Base-by-base conservation (phyloP, 2,113 vertebrate genomes). In the Ophiodon elongatus region DNA sequence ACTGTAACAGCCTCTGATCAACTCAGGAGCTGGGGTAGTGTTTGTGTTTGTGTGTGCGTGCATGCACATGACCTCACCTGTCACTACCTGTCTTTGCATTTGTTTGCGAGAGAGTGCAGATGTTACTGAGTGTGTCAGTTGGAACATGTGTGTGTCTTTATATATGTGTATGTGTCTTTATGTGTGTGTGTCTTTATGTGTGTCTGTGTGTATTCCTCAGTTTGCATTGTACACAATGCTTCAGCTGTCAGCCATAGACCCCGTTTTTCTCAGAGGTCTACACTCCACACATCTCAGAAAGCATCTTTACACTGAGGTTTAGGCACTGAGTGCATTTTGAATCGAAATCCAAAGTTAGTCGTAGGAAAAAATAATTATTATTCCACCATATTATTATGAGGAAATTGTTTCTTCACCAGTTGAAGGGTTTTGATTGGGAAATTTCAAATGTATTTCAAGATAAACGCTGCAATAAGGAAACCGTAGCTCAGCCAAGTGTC, bases 1-100 rank as follows among this genome's bases (percentile, higher is more conserved):
- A 87, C 87, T 89, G 80, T 80, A 90, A 86, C 87, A 85, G 85
- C 86, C 85, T 87, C 87, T 91, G 89, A 91, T 94, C 89, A 93
- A 84, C 88, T 85, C 69, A 37, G 64, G 78, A 89, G 77, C 89
- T 54, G 63, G 4, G 27, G 43, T 72, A 14, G 14, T 73, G 71
- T 74, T 50, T 68, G 47, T n/a, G 29, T 82, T 29, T 73, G 56
- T 69, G 73, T 85, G 78, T 57, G 75, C 29, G 72, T 68, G 87
- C 25, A 33, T 65, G 76, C 78, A 69, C 75, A 81, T 88, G 83
- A 91, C 90, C 90, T 86, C 85, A 75, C 80, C 88, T 87, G 79
- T 90, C 92, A 89, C 81, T 62, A 37, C 67, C 60, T 82, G 82
- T 85, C 84, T 89, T 67, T 88, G 69, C 83, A 83, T 91, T 88